Base-by-base conservation (phyloP, 2,113 vertebrate species). In the Pluvianellus socialis region DNA sequence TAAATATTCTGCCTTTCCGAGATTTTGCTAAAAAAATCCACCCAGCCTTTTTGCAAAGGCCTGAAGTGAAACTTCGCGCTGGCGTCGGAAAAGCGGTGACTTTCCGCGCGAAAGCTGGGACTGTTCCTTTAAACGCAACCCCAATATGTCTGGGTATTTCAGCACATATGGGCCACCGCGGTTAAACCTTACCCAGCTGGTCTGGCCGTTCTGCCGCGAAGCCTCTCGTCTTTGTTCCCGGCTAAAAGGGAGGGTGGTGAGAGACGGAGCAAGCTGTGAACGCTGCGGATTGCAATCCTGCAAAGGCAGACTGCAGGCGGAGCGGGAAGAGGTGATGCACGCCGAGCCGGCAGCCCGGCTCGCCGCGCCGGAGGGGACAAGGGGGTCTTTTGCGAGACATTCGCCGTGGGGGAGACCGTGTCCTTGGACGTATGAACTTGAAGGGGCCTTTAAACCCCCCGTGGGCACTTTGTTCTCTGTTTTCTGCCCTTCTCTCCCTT, bases 61-160 rank as follows among this genome's bases (percentile, higher is more conserved):
- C 45, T 16, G 74, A 42, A 38, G 75, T 90, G 66, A 63, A 92
- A 88, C 94, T 95, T 91, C 21, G 14, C 19, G 7, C 94, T 88
- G 3, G 4, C 90, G 61, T 79, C 1, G 13, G 81, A 55, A 75
- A 72, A 92, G 76, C 49, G 5, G 32, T 0, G 63, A 72, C 77
- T 94, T 94, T 93, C 75, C 6, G 47, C 4, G 23, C 5, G 61
- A 67, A 92, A 88, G 83, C 88, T 40, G 96, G 65, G 88, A 19
- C 83, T 91, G 95, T 93, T 76, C 86, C 96, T 96, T 94, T 91
- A 90, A 92, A 55, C 17, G 45, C 96, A 95, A 94, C 95, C 96
- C 97, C 97, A 96, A 96, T 95, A 96, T 97, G 97, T 86, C 95
- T 95, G 95, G 94, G 94, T 96, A 94, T 97, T 97, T 97, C 96